Evolutionary conservation across 2,113 vertebrate species (phyloP).

Genomic region (Eurystomus gularis): DNA sequence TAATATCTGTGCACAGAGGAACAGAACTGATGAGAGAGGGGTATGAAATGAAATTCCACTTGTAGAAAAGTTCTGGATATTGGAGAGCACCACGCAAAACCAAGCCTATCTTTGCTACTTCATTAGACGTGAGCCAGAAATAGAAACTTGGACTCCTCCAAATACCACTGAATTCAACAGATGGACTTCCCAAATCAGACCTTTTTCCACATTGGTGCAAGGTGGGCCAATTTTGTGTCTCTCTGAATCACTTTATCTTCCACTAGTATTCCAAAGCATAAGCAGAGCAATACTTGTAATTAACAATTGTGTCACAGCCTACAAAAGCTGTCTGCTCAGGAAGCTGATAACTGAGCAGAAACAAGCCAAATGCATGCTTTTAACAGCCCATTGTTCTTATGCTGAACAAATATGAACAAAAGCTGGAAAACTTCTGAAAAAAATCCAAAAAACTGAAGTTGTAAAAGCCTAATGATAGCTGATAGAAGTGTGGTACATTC

Average conservation of each 20-base stretch:
- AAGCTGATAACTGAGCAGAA: conserved; percentile 5
- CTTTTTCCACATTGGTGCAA: background rate
- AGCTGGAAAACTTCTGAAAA: background rate
- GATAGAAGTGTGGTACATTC: background rate
- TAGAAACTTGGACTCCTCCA: background rate
- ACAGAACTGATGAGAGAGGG: background rate
- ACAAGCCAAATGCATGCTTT: background rate
- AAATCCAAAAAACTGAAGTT: background rate
- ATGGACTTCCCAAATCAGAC: background rate
- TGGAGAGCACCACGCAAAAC: background rate
- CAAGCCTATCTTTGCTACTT: background rate
- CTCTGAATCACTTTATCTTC: background rate
- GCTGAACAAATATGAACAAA: background rate
- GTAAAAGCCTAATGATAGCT: background rate
- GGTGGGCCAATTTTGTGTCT: background rate
- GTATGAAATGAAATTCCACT: background rate
- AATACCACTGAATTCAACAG: background rate
- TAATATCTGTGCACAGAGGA: background rate
- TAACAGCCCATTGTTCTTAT: background rate
- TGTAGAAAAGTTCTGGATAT: background rate
- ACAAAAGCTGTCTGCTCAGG: background rate
- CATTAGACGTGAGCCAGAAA: background rate
- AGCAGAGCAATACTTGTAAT: background rate
- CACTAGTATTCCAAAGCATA: background rate
- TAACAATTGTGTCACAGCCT: background rate